Base-by-base conservation (phyloP, 2,797 vertebrate genomes). In the Lutjanus argentimaculatus region DNA sequence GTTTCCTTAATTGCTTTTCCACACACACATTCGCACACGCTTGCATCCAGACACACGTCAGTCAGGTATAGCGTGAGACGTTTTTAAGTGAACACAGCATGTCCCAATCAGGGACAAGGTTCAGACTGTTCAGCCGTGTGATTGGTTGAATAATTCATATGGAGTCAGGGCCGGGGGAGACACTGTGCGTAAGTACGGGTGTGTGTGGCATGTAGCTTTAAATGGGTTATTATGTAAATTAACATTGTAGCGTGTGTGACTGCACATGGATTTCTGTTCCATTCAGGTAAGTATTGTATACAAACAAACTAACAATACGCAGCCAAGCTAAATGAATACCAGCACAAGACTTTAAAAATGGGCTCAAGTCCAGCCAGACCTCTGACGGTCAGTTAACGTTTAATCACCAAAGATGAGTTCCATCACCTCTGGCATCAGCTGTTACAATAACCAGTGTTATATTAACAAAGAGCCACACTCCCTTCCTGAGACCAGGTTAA, bases 71-170 rank as follows among this genome's bases (percentile, higher is more conserved):
- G 87, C 89, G 89, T 92, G 91, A 90, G 86, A 81, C 82, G 62
- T 75, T 86, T 85, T 71, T 57, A 84, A 83, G 88, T 74, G 85
- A 90, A 82, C 91, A 84, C 92, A 92, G 89, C 88, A 73, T 79
- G 92, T 84, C 82, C 82, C 85, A 93, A 93, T 93, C 93, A 91
- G 75, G 84, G 80, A 88, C 80, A 66, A 57, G 30, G 89, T 75
- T 87, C 88, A 79, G 86, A 74, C 79, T 89, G 88, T 83, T 93
- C 87, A 92, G 89, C 89, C 90, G 84, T 91, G 89, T 94, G 92
- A 94, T 94, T 94, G 91, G 90, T 75, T 93, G 89, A 95, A 94
- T 95, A 86, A 94, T 95, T 95, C 90, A 94, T 93, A 71, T 25
- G 72, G 80, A 71, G 71, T 83, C 61, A 55, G 78, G 80, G 79